Evolutionary conservation across 2,113 vertebrate species (phyloP).

Genomic region (Callospermophilus lateralis): DNA sequence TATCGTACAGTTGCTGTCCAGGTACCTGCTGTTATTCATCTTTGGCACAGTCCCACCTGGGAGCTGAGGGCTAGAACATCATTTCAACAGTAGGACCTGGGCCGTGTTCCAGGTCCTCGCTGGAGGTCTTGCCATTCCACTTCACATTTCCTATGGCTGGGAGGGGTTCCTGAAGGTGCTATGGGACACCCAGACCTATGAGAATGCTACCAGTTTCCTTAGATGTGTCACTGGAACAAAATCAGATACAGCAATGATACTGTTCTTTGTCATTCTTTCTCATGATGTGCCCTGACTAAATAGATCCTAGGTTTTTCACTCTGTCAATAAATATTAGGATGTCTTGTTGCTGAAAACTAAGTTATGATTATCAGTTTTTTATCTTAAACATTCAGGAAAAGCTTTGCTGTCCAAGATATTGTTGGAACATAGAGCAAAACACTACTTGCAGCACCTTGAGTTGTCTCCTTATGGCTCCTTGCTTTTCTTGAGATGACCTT

Average conservation of each 20-base stretch:
- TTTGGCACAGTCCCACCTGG: background rate
- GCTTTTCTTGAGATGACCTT: background rate
- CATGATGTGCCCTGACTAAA: background rate
- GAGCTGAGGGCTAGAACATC: background rate
- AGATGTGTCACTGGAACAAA: background rate
- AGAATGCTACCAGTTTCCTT: background rate
- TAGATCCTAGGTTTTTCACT: background rate
- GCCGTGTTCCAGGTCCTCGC: background rate
- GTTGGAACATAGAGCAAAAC: background rate
- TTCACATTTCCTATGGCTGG: background rate
- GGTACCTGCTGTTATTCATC: background rate
- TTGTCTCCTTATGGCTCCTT: background rate
- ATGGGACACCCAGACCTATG: background rate
- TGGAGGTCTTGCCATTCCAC: background rate
- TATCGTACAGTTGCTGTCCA: background rate
- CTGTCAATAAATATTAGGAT: background rate
- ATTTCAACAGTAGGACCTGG: background rate
- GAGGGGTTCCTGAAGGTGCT: background rate
- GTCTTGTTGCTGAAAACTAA: background rate
- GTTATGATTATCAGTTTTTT: background rate
- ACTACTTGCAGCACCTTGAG: background rate
- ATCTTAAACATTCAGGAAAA: background rate
- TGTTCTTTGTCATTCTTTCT: background rate
- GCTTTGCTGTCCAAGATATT: background rate
- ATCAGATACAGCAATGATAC: background rate